Base-by-base conservation (phyloP, 2,797 vertebrate genomes). In the Sphenopsis melanotis region DNA sequence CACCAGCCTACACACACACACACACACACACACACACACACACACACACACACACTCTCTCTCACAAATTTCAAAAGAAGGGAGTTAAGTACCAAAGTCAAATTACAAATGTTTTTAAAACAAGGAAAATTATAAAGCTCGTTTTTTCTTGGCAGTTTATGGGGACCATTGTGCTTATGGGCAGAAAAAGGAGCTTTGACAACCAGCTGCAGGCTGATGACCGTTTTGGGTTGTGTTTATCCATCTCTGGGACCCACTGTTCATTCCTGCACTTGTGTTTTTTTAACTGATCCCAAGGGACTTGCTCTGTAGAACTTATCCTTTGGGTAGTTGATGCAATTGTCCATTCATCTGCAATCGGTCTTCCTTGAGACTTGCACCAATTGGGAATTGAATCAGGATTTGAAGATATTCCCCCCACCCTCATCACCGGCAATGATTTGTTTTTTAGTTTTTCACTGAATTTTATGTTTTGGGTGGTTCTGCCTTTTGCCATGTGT, bases 371-470 rank as follows among this genome's bases (percentile, higher is more conserved):
- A 83, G 36, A 41, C 29, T 56, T 76, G 15, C 12, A 39, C 8
- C 6, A 11, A 19, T 47, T 71, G n/a, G n/a, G 22, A 57, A 57
- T 36, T 57, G n/a, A 57, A 39, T 12, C 16, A 39, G n/a, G 21
- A 64, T 42, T n/a, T 46, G 14, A 59, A 29, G 21, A 80, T 6
- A 39, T 24, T 59, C 2, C 4, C 5, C 5, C 20, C 21, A 44
- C 7, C 3, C 1, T 39, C 18, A 27, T 36, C 34, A 8, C 1
- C 1, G 0, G 8, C 29, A 60, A 19, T 24, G 4, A 36, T n/a
- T 42, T 49, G 3, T 1, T 37, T 37, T 56, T 34, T 2, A 15
- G 6, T 55, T 71, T 59, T 56, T 2, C 5, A 1, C 15, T 69
- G 30, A 55, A 30, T 77, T 72, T 76, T 46, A 6, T 34, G n/a